These are phyloP conservation scores for Brachyhypopomus gauderio DNA, from an alignment of 2,113 vertebrate genomes.

Conservation along the genomic window DNA sequence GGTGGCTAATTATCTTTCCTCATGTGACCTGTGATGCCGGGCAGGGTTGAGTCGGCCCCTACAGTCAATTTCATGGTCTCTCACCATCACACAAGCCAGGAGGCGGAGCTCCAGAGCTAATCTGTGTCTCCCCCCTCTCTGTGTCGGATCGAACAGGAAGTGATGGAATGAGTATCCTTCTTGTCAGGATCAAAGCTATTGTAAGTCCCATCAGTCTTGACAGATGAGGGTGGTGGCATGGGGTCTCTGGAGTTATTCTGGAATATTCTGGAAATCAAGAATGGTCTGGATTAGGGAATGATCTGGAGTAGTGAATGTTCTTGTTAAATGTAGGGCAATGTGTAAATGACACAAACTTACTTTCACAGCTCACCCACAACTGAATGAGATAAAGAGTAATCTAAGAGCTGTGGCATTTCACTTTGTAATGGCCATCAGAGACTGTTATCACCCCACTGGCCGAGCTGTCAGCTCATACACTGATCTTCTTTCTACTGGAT, in stretches of 20 bases:
- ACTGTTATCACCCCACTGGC: neutral
- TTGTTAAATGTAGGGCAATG: neutral
- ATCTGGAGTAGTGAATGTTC: neutral
- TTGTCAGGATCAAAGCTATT: constrained; percentile 29
- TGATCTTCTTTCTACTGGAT: neutral
- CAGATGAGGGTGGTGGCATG: constrained; percentile 6
- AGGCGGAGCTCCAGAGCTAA: constrained; percentile 12
- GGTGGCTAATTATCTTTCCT: constrained; percentile 39
- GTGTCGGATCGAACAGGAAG: constrained; percentile 20
- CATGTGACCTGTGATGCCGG: constrained; percentile 8
- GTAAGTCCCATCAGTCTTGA: constrained; percentile 32
- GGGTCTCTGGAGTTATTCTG: neutral
- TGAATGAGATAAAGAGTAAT: neutral
- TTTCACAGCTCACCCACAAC: neutral
- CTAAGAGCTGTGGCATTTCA: neutral
- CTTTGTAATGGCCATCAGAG: neutral
- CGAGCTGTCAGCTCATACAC: neutral
- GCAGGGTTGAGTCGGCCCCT: neutral
- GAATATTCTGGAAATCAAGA: too few relatives aligned
- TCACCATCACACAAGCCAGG: constrained; percentile 18
- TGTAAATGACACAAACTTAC: neutral
- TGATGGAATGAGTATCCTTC: constrained; percentile 24
- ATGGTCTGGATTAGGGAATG: too few relatives aligned
- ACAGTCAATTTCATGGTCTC: neutral
- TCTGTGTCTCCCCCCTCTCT: neutral